phyloP scores from a whole-genome alignment of 2,888 invertebrate species.

The Horisme vitalbata region DNA sequence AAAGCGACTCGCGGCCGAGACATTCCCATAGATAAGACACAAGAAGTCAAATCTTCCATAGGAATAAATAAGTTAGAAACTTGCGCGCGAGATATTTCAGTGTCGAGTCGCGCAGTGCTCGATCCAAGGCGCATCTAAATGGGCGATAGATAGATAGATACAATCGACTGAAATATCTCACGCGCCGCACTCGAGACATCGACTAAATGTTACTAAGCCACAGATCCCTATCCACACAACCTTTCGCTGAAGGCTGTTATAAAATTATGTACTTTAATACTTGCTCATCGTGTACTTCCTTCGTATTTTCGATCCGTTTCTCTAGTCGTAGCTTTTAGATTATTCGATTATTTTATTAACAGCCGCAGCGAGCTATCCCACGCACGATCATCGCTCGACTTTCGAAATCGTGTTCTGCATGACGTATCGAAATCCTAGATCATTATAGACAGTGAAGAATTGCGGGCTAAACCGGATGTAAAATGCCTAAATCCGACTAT shows the following conservation, averaged over 20 bases:
- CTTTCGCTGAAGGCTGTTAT: slow-evolving; percentile 59
- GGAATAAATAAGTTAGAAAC: slow-evolving; percentile 74
- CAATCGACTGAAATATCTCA: slow-evolving; percentile 58
- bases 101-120: slow-evolving; percentile 64
- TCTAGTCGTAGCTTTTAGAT: slow-evolving; percentile 66
- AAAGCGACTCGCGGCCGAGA: slow-evolving; percentile 65
- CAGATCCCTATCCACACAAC: slow-evolving; percentile 17
- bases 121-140: slow-evolving; percentile 55
- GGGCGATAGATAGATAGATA: slow-evolving; percentile 34
- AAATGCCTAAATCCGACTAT: slow-evolving; percentile 11
- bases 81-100: slow-evolving; percentile 60
- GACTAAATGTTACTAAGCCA: slow-evolving; percentile 73
- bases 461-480: slow-evolving; percentile 41
- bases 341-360: slow-evolving; percentile 65
- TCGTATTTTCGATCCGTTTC: slow-evolving; percentile 71
- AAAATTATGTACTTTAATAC: slow-evolving; percentile 60
- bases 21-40: slow-evolving; percentile 70
- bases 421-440: slow-evolving; percentile 33
- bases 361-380: slow-evolving; percentile 46
- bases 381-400: slow-evolving; percentile 56
- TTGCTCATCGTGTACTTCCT: slow-evolving; percentile 79
- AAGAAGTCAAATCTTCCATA: slow-evolving; percentile 78
- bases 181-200: slow-evolving; percentile 72
- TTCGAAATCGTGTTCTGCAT: background rate
- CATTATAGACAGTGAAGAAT: slow-evolving; percentile 77